Percentiles rank a stretch among this genome's conserved stretches.
phyloP scores from a whole-genome alignment of 2,113 vertebrate genomes.

The Daphoenositta chrysoptera region DNA sequence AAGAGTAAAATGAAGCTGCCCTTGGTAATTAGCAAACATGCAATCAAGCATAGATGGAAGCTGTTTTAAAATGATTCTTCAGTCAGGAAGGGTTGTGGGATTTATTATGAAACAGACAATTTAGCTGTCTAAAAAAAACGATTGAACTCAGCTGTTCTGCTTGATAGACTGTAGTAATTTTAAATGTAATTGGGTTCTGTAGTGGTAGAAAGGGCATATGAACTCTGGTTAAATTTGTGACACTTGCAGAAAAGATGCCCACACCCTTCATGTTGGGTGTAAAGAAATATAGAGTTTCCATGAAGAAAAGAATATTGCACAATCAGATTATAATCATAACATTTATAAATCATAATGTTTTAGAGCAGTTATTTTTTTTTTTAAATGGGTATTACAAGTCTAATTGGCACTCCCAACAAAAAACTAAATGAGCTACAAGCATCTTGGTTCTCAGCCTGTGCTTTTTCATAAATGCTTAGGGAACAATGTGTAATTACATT shows the following conservation, averaged over 20 bases:
- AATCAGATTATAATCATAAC: background rate
- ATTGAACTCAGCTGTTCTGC: background rate
- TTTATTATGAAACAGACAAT: background rate
- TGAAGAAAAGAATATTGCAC: background rate
- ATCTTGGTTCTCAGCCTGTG: background rate
- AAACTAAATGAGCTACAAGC: background rate
- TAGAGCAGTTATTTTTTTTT: background rate
- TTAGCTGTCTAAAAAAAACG: background rate
- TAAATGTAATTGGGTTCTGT: rapidly evolving
- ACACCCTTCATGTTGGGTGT: background rate
- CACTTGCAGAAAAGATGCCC: background rate
- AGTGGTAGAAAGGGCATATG: background rate
- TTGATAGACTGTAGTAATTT: background rate
- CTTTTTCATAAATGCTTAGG: background rate
- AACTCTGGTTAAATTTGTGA: background rate
- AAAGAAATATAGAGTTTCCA: background rate
- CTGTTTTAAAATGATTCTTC: background rate
- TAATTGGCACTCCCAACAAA: background rate
- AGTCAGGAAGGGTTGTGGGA: background rate
- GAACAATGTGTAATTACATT: background rate
- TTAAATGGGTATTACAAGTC: background rate
- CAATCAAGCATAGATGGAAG: background rate
- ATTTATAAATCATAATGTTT: background rate
- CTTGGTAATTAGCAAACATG: background rate
- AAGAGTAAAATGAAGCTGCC: background rate